Evolutionary conservation across 2,888 invertebrate genomes (phyloP).

Genomic region (Anodontia alba): DNA sequence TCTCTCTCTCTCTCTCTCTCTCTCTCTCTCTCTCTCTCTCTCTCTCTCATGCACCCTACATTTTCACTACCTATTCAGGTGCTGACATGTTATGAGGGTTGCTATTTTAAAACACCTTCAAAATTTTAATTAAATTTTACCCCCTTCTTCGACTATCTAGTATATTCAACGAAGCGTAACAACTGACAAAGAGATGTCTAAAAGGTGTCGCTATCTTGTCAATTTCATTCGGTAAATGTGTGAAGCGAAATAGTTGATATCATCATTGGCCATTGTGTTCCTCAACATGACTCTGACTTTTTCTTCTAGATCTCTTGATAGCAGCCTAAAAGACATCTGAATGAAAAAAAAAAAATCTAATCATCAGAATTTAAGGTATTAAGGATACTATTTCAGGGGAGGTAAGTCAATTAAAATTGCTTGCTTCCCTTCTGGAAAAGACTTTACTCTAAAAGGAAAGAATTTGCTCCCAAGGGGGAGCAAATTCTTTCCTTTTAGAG

Average conservation of each 20-base stretch:
- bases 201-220: constrained; percentile 51
- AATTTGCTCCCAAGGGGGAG: no score
- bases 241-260: background rate
- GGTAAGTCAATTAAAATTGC: no score
- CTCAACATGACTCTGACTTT: constrained; percentile 6
- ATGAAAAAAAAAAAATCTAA: background rate
- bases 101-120: constrained; percentile 44
- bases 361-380: no score
- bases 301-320: background rate
- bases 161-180: constrained; percentile 40
- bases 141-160: constrained; percentile 44
- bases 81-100: constrained; percentile 30
- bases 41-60: no score
- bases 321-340: background rate
- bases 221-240: constrained; percentile 22
- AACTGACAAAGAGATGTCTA: constrained; percentile 44
- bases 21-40: no score
- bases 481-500: no score
- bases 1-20: no score
- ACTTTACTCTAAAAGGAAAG: no score
- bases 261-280: background rate
- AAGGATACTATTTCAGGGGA: no score
- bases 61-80: background rate
- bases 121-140: constrained; percentile 62
- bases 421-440: no score